Evolutionary conservation across 2,888 invertebrate genomes (phyloP), one percentile per base, ranked within the genome.

Genomic region (Lordiphosa fenestrarum): DNA sequence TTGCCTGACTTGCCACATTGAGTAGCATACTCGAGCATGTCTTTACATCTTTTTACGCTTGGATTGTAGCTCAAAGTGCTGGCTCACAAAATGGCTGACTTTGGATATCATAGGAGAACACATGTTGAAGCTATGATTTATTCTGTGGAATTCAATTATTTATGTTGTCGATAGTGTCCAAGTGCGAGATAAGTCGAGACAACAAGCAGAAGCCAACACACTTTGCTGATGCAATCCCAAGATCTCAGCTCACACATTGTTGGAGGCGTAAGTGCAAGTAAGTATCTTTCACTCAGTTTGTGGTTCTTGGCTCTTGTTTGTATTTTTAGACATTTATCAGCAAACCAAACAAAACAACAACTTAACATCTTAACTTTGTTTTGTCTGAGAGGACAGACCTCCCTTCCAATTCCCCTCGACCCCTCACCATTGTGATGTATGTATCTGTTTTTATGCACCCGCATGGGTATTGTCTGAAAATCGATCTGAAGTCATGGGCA

Each of bases 1-100:
- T 35, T 44, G 52, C 72, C 38, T 48, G 46, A 53, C 60, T 75
- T 75, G 70, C 61, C 60, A 51, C 84, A 78, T 80, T 76, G 84
- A 80, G 80, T 84, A 69, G 80, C 80, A 69, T 48, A 71, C 80
- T 80, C 62, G 66, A 84, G 71, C 69, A 82, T 80, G 85, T 80
- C 80, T 80, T 80, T 80, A 80, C 80, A 80, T 84, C 80, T 80
- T 67, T 80, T 84, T 75, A 82, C 80, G 80, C 80, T 84, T 84
- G 80, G 65, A 23, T 82, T 66, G 37, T 44, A 62, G 52, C 66
- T 70, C 67, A 77, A 77, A 73, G 78, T 72, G 63, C 57, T 37
- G 30, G 15, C n/a, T 7, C 13, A 53, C 38, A 53, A 53, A 53
- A 53, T 53, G 47, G 53, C 47, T 7, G 38, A 9, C 12, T 33